A percentile compares a stretch with the other conserved stretches of the same genome.
phyloP scores from a whole-genome alignment of 2,113 vertebrate species.

The Chaetura pelagica region DNA sequence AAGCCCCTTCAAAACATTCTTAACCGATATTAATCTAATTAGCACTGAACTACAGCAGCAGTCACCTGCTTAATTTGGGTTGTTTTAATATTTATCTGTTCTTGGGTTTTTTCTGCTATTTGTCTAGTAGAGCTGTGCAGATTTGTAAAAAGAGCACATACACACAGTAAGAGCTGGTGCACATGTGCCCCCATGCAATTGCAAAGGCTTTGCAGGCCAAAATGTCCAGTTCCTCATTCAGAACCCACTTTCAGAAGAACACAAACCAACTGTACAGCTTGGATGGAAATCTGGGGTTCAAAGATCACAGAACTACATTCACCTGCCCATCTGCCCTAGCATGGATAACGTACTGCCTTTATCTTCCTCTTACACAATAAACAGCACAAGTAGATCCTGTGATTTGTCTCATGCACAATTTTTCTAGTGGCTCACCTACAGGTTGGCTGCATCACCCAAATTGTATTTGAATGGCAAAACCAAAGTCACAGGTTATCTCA shows the following conservation, averaged over 20 bases:
- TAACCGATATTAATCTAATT: not conserved
- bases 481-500: not conserved
- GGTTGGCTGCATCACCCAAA: not conserved
- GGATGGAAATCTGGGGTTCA: not conserved
- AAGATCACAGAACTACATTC: not conserved
- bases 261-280: not conserved
- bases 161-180: not conserved
- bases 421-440: not conserved
- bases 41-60: not conserved
- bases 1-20: not conserved
- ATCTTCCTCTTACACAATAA: not conserved
- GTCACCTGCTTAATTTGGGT: not conserved
- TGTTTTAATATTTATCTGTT: not conserved
- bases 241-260: not conserved
- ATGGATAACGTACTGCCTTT: fast-evolving
- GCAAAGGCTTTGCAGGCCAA: not conserved
- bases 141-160: not conserved
- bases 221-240: not conserved
- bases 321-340: not conserved
- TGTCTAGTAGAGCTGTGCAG: not conserved
- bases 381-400: not conserved
- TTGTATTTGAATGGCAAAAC: not conserved
- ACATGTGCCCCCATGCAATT: not conserved
- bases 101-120: not conserved
- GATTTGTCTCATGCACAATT: not conserved